phyloP scores from a whole-genome alignment of 2,797 vertebrate genomes.

The Chromis chromis region DNA sequence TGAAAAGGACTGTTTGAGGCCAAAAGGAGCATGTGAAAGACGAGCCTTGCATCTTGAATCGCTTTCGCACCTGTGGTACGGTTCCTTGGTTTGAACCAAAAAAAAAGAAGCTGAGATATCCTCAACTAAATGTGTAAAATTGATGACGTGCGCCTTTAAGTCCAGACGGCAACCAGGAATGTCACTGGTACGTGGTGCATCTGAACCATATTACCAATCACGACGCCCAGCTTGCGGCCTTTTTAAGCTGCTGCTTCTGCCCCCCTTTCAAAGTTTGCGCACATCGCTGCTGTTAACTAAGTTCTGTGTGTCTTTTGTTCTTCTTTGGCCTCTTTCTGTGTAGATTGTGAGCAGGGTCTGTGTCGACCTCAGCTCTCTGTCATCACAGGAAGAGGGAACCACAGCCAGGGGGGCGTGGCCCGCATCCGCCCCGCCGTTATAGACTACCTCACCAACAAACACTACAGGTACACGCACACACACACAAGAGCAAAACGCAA shows the following conservation, averaged over 20 bases:
- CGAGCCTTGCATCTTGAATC: neutral
- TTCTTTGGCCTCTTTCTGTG: slow-evolving; percentile 52
- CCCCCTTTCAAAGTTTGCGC: neutral
- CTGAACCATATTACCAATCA: neutral
- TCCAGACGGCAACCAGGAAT: neutral
- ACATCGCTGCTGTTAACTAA: slow-evolving; percentile 13
- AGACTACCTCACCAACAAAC: slow-evolving; percentile 93
- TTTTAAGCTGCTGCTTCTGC: neutral
- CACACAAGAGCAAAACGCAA: slow-evolving; percentile 13
- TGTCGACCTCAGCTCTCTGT: slow-evolving; percentile 92
- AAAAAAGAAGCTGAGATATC: neutral
- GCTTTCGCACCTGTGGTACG: neutral
- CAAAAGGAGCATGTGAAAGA: neutral
- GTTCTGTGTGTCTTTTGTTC: slow-evolving; percentile 28
- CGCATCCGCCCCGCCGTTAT: slow-evolving; percentile 96
- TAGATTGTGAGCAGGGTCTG: slow-evolving; percentile 90
- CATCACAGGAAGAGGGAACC: slow-evolving; percentile 98
- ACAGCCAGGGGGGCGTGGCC: slow-evolving; percentile 96
- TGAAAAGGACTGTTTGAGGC: neutral
- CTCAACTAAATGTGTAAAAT: neutral
- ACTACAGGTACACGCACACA: slow-evolving; percentile 87
- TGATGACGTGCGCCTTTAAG: neutral
- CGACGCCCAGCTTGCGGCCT: neutral
- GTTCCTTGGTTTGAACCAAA: neutral
- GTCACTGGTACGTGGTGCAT: neutral